These are phyloP conservation scores for Diploptera punctata DNA, from an alignment of 2,888 invertebrate species.

Conservation along the genomic window DNA sequence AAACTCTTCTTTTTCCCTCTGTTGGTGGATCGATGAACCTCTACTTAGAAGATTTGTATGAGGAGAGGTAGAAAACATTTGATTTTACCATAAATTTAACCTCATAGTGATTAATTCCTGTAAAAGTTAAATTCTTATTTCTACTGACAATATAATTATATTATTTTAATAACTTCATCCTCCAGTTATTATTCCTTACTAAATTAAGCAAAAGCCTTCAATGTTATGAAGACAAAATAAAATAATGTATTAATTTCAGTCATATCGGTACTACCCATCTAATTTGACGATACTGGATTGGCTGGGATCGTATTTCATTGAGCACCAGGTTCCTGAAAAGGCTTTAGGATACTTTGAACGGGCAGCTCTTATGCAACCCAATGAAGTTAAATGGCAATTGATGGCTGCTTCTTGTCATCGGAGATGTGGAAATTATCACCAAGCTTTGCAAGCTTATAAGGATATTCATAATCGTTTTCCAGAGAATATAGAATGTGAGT, in stretches of 20 bases:
- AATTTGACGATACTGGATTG: conserved; percentile 83
- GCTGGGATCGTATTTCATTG: conserved; percentile 88
- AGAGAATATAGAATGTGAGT: conserved; percentile 89
- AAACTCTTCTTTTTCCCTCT: no score
- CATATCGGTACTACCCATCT: conserved; percentile 73
- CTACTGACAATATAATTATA: no score
- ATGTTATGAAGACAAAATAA: no score
- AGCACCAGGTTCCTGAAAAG: conserved; percentile 87
- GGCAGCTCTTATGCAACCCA: conserved; percentile 77
- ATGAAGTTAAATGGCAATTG: conserved; percentile 84
- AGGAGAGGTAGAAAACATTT: no score
- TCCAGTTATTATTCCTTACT: no score
- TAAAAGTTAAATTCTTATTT: no score
- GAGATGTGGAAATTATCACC: conserved; percentile 82
- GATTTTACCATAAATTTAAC: no score
- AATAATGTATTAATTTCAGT: conserved; percentile 59
- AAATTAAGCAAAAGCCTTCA: no score
- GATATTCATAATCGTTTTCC: conserved; percentile 89
- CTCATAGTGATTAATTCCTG: no score
- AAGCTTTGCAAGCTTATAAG: conserved; percentile 83
- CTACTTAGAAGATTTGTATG: no score
- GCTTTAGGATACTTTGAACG: conserved; percentile 83
- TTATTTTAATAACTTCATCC: no score
- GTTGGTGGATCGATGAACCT: no score
- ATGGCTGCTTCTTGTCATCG: conserved; percentile 86